A percentile compares a stretch with the other conserved stretches of the same genome.
These are phyloP conservation scores for Spea bombifrons DNA, from an alignment of 2,113 vertebrate genomes.

Conservation along the genomic window DNA sequence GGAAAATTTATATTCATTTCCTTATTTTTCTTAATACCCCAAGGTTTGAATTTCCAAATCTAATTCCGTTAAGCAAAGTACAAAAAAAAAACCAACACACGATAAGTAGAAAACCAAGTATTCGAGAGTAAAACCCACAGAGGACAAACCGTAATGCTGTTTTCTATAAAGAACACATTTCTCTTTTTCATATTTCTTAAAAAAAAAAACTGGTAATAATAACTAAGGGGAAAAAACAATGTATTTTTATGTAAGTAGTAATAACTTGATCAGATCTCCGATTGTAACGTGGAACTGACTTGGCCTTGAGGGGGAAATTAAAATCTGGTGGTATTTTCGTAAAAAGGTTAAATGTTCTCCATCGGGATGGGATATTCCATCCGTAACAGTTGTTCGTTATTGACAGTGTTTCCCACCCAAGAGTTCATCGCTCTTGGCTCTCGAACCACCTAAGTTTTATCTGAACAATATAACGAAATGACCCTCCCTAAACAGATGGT, in stretches of 20 bases:
- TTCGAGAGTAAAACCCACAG: not conserved
- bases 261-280: not conserved
- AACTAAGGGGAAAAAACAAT: not conserved
- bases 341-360: slow-evolving; percentile 4
- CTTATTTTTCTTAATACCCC: too few relatives aligned
- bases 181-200: not conserved
- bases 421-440: not conserved
- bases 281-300: not conserved
- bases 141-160: not conserved
- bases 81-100: not conserved
- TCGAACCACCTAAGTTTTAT: not conserved
- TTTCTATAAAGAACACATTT: not conserved
- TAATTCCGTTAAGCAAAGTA: not conserved
- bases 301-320: not conserved
- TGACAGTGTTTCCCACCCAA: not conserved
- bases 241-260: not conserved
- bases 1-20: not conserved
- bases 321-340: slow-evolving; percentile 7
- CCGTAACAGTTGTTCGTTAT: not conserved
- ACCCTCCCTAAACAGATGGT: not conserved
- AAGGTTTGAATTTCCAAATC: not conserved
- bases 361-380: not conserved
- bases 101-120: not conserved
- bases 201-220: not conserved
- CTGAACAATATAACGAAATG: slow-evolving; percentile 4